Conservation (phyloP, 2,113 vertebrate species). For the Zosterops hypoxanthus region DNA sequence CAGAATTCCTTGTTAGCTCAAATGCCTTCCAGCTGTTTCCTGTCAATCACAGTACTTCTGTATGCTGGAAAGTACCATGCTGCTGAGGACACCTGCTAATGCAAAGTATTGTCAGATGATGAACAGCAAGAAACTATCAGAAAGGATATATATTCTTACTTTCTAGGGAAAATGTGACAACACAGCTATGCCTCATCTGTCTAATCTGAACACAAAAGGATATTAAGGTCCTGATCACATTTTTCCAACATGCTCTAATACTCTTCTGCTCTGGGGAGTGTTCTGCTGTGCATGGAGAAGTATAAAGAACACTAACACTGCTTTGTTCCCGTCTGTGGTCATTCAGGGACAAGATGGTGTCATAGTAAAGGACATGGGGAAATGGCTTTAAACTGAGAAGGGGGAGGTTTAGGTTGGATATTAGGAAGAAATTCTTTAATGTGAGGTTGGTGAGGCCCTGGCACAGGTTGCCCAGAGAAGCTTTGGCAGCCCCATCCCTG, state of each 20-base stretch:
- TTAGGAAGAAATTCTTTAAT: neutral
- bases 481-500: neutral
- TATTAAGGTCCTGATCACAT: neutral
- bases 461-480: neutral
- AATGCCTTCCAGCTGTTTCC: neutral
- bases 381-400: neutral
- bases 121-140: neutral
- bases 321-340: neutral
- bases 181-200: neutral
- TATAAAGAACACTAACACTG: neutral
- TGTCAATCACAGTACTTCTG: neutral
- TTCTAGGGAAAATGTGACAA: neutral
- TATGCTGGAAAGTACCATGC: neutral
- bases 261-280: neutral
- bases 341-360: neutral
- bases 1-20: neutral
- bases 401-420: too few species aligned
- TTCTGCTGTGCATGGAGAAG: neutral
- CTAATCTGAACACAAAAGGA: neutral
- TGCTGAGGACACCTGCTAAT: neutral
- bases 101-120: neutral
- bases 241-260: neutral
- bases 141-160: neutral
- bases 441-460: fast-evolving
- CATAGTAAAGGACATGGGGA: neutral